Conservation (phyloP, 2,888 invertebrate genomes). For the Chesias legatella region DNA sequence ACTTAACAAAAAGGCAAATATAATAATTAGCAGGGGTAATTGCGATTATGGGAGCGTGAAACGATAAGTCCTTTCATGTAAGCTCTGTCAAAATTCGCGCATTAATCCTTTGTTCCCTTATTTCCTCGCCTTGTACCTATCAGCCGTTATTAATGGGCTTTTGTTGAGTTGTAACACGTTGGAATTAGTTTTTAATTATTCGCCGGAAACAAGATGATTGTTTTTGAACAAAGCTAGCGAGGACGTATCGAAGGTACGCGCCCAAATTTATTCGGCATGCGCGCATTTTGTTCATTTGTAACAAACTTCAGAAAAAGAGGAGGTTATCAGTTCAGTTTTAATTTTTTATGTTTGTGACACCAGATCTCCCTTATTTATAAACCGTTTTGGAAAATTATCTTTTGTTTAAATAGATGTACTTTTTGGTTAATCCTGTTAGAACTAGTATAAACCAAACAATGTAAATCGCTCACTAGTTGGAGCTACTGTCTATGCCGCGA, state of each 20-base stretch:
- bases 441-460: no score
- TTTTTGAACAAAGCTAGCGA: conserved; percentile 23
- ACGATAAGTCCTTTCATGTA: conserved; percentile 19
- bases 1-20: conserved; percentile 23
- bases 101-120: conserved; percentile 38
- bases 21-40: conserved; percentile 28
- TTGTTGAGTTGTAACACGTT: conserved; percentile 55
- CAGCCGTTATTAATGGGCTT: conserved; percentile 67
- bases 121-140: conserved; percentile 42
- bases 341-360: no score
- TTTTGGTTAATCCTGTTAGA: no score
- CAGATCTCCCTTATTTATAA: no score
- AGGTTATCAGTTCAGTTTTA: no score
- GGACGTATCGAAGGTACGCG: conserved; percentile 7
- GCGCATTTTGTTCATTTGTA: neutral
- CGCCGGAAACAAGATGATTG: conserved; percentile 48
- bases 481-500: no score
- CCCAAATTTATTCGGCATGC: conserved; percentile 9
- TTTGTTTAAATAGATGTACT: no score
- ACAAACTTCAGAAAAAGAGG: no score
- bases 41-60: conserved; percentile 29
- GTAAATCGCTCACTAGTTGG: no score
- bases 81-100: conserved; percentile 31
- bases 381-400: no score
- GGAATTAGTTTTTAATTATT: conserved; percentile 73